Evolutionary conservation across 2,888 invertebrate genomes (phyloP), one percentile per base, ranked within the genome.

Genomic region (Aphidoletes aphidimyza): DNA sequence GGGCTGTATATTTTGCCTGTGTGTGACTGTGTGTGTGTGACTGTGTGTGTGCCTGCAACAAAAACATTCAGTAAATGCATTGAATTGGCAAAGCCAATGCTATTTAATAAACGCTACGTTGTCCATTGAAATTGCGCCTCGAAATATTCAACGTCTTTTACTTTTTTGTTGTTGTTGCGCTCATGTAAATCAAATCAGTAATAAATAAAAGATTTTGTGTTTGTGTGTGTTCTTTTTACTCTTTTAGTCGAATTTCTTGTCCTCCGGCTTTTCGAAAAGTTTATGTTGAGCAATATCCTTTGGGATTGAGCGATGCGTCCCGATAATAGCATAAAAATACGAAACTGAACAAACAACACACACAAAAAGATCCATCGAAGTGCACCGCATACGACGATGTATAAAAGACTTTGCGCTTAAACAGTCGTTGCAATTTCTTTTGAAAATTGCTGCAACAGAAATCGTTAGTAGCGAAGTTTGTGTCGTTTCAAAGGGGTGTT

Each of bases 21-120:
- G n/a, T n/a, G n/a, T n/a, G n/a, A n/a, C n/a, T n/a, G n/a, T n/a
- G n/a, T n/a, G n/a, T n/a, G n/a, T n/a, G n/a, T n/a, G n/a, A n/a
- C n/a, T n/a, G n/a, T n/a, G n/a, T n/a, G n/a, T n/a, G n/a, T n/a
- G n/a, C n/a, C n/a, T n/a, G n/a, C n/a, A n/a, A n/a, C 30, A 69
- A 54, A 26, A 47, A 47, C 2, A 54, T n/a, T n/a, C 54, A 11
- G n/a, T 5, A 30, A 11, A 69, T 1, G 0, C 34, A 69, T 30
- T 30, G 69, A 69, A 69, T 69, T 69, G 69, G 54, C 54, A 54
- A 54, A 54, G n/a, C n/a, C n/a, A n/a, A n/a, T n/a, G n/a, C n/a
- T n/a, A 30, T 69, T 69, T 30, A 30, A 69, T 69, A 69, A 69
- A 11, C 34, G 26, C 17, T 69, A 30, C 30, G 69, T 69, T 69